A percentile compares a stretch with the other conserved stretches of the same genome.
These are phyloP conservation scores for Herpailurus yagouaroundi DNA, from an alignment of 2,113 vertebrate genomes.

Conservation along the genomic window DNA sequence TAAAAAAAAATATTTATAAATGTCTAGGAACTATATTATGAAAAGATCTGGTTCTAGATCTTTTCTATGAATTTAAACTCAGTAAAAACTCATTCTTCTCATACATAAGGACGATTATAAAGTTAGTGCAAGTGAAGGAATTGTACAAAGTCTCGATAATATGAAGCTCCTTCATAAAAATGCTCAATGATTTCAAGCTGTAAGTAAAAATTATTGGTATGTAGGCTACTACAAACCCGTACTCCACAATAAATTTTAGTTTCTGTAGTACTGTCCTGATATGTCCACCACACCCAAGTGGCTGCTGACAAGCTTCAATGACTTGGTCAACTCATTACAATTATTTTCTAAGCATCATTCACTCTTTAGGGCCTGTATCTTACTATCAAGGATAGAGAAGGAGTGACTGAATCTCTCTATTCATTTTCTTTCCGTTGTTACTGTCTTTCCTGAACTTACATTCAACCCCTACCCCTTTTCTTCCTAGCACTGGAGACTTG, in stretches of 20 bases:
- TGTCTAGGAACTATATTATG: background rate
- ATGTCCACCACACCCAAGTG: background rate
- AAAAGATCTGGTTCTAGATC: background rate
- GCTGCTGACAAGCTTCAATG: background rate
- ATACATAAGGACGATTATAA: background rate
- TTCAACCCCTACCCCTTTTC: background rate
- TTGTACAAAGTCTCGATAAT: background rate
- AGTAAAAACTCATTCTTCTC: background rate
- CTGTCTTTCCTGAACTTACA: background rate
- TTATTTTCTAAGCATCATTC: background rate
- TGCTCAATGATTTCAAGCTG: background rate
- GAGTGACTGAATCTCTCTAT: background rate
- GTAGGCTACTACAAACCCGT: background rate
- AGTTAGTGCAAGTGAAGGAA: background rate
- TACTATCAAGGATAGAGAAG: background rate
- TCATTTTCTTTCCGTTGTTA: background rate
- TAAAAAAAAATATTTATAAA: background rate
- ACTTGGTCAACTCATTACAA: background rate
- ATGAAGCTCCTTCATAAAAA: background rate
- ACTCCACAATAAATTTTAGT: background rate
- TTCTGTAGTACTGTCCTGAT: background rate
- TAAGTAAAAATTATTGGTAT: background rate
- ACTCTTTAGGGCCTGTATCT: background rate
- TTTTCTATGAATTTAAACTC: background rate
- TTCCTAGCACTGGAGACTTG: background rate